Evolutionary conservation across 1,140 invertebrate species (phyloP), one percentile per base, ranked within the genome.

Genomic region (Diorhabda elongata): DNA sequence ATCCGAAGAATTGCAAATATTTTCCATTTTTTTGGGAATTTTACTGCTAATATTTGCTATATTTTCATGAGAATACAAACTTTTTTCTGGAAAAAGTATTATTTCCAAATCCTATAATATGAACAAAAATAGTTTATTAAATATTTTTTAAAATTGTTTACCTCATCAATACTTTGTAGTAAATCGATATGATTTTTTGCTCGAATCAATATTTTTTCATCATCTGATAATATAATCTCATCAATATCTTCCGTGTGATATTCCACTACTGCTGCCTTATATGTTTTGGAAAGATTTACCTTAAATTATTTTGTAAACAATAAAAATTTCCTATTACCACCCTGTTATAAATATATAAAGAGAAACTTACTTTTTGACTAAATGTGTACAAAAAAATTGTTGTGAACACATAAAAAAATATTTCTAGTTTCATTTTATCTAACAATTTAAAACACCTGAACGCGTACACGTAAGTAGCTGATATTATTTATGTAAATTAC

Each of bases 41-140:
- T 64, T 26, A 41, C 59, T 62, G 44, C 58, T 57, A 2, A 47
- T 8, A 8, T 44, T 60, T 44, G 11, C 7, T 9, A n/a, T 44
- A 7, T 44, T 41, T 2, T 64, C 42, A 2, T 3, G 7, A n/a
- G 45, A 43, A 5, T 56, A 59, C 11, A 73, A 64, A n/a, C 66
- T 67, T 5, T 63, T 58, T 56, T 73, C 72, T 26, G 72, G 72
- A 63, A 73, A 73, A 56, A 73, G 45, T n/a, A 73, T 59, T 9
- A 73, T 43, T 59, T 73, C 72, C 9, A 73, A 7, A 45, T 57
- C 42, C 72, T 73, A 7, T 58, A 67, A 58, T 9, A 26, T 26
- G 26, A 26, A 26, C 26, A 26, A 26, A 26, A 2, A 26, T 26
- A 26, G 26, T 26, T 26, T 26, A 26, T 26, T 26, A 26, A 26